A percentile compares a stretch with the other conserved stretches of the same genome.
Evolutionary conservation across 2,113 vertebrate species (phyloP).

Genomic region (Hippocampus mohnikei): DNA sequence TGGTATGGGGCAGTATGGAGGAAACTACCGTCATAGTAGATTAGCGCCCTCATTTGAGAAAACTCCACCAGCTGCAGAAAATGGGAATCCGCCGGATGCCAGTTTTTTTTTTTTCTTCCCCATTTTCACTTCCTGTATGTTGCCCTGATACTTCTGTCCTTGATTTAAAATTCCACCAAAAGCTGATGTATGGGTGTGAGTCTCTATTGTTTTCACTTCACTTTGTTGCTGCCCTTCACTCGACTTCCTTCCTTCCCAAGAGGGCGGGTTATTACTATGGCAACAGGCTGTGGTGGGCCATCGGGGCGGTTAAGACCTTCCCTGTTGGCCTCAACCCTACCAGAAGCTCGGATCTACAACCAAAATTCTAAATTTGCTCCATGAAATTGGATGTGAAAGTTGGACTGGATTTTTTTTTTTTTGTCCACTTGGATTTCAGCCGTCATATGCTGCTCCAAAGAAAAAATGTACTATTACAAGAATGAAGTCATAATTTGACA

Average conservation of each 20-base stretch:
- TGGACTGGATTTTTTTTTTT: not conserved
- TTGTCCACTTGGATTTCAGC: no score
- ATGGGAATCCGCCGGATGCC: no score
- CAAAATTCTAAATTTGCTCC: not conserved
- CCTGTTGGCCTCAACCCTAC: not conserved
- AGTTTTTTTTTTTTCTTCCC: not conserved
- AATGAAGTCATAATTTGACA: no score
- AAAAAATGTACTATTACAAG: not conserved
- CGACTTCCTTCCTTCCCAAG: constrained; percentile 41
- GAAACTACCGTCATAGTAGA: no score
- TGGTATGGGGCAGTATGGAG: no score
- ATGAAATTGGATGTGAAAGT: not conserved
- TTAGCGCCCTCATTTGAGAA: no score
- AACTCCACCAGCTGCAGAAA: no score
- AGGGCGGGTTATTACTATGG: constrained; percentile 28
- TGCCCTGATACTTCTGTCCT: not conserved
- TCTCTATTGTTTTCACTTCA: constrained; percentile 40
- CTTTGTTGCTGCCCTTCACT: constrained; percentile 38
- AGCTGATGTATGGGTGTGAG: not conserved
- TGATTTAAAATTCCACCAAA: not conserved
- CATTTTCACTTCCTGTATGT: not conserved
- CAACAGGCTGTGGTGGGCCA: not conserved
- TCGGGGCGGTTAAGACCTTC: not conserved
- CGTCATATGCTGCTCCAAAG: no score
- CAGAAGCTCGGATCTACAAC: not conserved